Conservation (phyloP, 2,113 vertebrate species). For the Terrapene triunguis region DNA sequence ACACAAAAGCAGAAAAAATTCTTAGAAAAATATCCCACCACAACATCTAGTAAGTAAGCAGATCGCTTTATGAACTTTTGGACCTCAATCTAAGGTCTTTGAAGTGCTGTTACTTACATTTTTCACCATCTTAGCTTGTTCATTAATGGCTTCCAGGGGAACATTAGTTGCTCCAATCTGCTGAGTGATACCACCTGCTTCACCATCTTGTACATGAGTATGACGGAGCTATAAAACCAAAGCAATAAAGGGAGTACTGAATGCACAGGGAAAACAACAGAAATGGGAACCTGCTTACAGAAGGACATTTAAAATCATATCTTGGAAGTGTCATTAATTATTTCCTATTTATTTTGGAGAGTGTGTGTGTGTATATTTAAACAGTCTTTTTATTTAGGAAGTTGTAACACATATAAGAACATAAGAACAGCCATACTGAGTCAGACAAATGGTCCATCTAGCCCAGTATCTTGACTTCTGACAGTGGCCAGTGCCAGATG, state of each 20-base stretch:
- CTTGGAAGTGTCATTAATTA: background rate
- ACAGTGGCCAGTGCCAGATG: background rate
- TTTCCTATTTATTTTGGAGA: background rate
- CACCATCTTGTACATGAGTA: constrained; percentile 95
- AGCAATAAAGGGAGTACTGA: background rate
- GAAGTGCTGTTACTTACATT: constrained; percentile 82
- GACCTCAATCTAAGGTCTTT: background rate
- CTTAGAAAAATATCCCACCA: background rate
- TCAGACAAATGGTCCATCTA: background rate
- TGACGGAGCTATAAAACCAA: constrained; percentile 86
- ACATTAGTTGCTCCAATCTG: constrained; percentile 99
- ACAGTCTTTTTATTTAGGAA: background rate
- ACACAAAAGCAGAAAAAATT: rapidly evolving
- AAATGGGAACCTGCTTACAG: background rate
- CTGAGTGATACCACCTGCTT: constrained; percentile 98
- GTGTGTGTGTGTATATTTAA: too few species aligned
- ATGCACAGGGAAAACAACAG: background rate
- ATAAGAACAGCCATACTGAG: background rate
- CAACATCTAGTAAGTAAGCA: background rate
- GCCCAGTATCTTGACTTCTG: background rate
- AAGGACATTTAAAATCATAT: background rate
- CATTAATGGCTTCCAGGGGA: constrained; percentile 92
- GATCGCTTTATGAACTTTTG: background rate
- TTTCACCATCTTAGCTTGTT: constrained; percentile 98
- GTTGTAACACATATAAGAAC: background rate